Conservation (phyloP, 2,888 invertebrate genomes). For the Cistogaster globosa region DNA sequence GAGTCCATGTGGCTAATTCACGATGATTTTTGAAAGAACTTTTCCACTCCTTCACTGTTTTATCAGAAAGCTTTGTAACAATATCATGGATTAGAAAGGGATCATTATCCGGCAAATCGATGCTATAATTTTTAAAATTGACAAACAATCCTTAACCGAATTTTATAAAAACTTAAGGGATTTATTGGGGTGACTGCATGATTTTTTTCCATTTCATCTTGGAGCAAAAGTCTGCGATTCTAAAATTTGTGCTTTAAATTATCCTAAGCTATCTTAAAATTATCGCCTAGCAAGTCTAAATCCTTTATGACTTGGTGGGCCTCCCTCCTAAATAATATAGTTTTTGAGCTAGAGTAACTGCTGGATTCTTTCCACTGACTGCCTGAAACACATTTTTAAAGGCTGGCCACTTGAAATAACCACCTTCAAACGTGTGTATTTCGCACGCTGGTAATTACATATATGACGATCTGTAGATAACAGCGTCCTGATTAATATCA, state of each 20-base stretch:
- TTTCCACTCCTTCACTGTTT: constrained; percentile 28
- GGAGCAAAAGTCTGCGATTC: constrained; percentile 20
- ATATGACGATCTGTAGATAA: too few species aligned
- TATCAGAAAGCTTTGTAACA: constrained; percentile 23
- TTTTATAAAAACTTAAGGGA: not conserved
- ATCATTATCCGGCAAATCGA: not conserved
- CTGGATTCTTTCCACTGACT: constrained; percentile 15
- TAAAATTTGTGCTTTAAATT: constrained; percentile 18
- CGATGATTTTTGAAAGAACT: constrained; percentile 23
- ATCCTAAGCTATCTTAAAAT: constrained; percentile 13
- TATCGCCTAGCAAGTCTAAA: constrained; percentile 22
- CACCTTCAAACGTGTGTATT: too few species aligned
- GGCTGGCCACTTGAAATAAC: too few species aligned
- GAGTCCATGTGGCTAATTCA: not conserved
- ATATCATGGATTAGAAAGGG: constrained; percentile 13
- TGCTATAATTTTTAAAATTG: too few species aligned
- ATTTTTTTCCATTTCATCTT: constrained; percentile 20
- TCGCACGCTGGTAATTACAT: too few species aligned
- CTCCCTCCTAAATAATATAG: constrained; percentile 19
- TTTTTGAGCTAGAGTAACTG: constrained; percentile 6
- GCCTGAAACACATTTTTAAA: not conserved
- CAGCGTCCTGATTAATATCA: too few species aligned
- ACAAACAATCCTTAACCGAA: constrained; percentile 2
- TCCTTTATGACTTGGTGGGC: constrained; percentile 20
- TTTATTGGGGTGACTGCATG: not conserved